Evolutionary conservation across 2,797 vertebrate species (phyloP), one percentile per base, ranked within the genome.

Genomic region (Girardinus metallicus): DNA sequence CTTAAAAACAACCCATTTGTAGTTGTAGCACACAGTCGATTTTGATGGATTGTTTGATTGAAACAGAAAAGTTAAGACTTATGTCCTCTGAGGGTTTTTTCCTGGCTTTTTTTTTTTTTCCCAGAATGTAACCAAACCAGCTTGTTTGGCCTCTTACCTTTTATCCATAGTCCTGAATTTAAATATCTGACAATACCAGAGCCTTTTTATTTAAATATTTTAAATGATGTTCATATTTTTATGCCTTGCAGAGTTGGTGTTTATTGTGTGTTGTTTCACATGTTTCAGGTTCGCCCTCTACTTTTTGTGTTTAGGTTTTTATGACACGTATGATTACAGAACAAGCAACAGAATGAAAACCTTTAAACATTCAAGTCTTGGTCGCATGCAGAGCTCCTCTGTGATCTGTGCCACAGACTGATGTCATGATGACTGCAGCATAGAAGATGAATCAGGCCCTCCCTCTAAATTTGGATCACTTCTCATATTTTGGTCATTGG

Each of bases 381-480:
- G 39, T 70, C 11, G 10, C 21, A 26, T 71, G 12, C 68, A 15
- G 12, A 36, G 62, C 62, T 66, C 15, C 31, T 34, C 60, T 62
- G 60, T 34, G 60, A 34, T 34, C 60, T 18, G 60, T 34, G 29
- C 29, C 15, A 62, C 31, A 34, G 31, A 70, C 41, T 43, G 39
- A 43, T 39, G 13, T n/a, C 66, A 43, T 68, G 36, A 41, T 26
- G 64, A 39, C 55, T 60, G 23, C 39, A 29, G 44, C 26, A 71
- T 9, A 43, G 41, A 70, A 71, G 2, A 71, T 29, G 68, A 44
- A 71, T 44, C 68, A 9, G 68, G 46, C n/a, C 26, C 43, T 29
- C 43, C 43, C 68, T 46, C 66, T 70, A 43, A 43, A n/a, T 70
- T 46, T 71, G 68, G 68, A 71, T 71, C 41, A 46, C 41, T 71